A percentile compares a stretch with the other conserved stretches of the same genome.
phyloP scores from a whole-genome alignment of 2,113 vertebrate species.

The Crotophaga sulcirostris region DNA sequence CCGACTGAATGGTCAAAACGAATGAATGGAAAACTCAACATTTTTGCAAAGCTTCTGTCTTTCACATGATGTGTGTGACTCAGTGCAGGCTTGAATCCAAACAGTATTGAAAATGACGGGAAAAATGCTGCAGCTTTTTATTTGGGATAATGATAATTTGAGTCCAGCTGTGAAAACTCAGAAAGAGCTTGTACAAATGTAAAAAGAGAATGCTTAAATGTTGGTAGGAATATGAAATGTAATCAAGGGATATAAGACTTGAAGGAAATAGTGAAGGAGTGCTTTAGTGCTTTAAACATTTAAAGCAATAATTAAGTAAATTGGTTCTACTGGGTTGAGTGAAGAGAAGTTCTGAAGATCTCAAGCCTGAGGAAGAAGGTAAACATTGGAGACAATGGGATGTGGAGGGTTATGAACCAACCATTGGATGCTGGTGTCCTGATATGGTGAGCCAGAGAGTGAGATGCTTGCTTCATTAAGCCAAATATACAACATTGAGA shows the following conservation, averaged over 20 bases:
- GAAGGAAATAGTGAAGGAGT: background rate
- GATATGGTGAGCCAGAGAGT: background rate
- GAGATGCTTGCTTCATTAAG: background rate
- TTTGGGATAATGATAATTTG: background rate
- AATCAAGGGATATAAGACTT: background rate
- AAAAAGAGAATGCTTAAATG: background rate
- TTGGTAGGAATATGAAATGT: background rate
- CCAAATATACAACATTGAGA: background rate
- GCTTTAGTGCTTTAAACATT: background rate
- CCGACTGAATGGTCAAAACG: background rate
- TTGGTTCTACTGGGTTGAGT: background rate
- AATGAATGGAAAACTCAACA: background rate
- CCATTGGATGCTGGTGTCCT: background rate
- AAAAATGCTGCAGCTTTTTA: background rate
- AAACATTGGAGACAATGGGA: background rate
- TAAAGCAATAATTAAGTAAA: background rate
- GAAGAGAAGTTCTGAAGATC: background rate
- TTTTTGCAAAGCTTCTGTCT: background rate
- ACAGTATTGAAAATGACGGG: background rate
- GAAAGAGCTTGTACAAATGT: background rate
- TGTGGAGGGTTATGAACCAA: background rate
- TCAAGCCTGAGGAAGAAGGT: background rate
- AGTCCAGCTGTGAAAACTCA: background rate
- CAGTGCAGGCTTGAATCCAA: background rate
- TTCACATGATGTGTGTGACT: background rate